Evolutionary conservation across 2,113 vertebrate genomes (phyloP).

Genomic region (Xiphias gladius): DNA sequence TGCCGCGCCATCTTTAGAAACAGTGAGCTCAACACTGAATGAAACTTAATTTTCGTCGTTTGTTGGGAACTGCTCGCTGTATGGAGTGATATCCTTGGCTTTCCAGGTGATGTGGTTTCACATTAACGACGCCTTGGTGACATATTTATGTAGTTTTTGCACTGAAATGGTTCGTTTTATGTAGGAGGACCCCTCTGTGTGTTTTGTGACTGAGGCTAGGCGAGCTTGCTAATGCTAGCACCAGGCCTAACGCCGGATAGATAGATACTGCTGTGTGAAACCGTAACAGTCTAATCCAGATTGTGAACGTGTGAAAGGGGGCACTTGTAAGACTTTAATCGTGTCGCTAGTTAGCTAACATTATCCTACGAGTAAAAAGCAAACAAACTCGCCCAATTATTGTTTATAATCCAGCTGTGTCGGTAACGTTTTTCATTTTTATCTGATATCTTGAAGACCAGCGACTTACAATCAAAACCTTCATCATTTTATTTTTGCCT

Average conservation of each 20-base stretch:
- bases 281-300: fast-evolving
- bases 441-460: background rate
- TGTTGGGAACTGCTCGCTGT: slow-evolving; percentile 1
- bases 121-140: fast-evolving
- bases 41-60: slow-evolving; percentile 51
- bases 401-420: background rate
- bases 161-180: background rate
- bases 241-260: slow-evolving; percentile 33
- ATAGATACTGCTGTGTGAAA: background rate
- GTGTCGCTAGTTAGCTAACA: background rate
- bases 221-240: slow-evolving; percentile 64
- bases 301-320: too few species aligned
- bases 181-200: background rate
- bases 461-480: fast-evolving
- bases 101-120: slow-evolving; percentile 26
- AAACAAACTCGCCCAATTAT: too few species aligned
- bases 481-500: background rate
- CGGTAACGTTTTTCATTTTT: too few species aligned
- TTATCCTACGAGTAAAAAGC: slow-evolving; percentile 2
- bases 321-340: background rate
- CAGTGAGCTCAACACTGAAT: slow-evolving; percentile 64
- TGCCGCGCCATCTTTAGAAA: slow-evolving; percentile 86
- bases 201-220: slow-evolving; percentile 10
- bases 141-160: background rate
- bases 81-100: slow-evolving; percentile 36